Conservation (phyloP, 2,888 invertebrate genomes). For the Trissolcus japonicus region DNA sequence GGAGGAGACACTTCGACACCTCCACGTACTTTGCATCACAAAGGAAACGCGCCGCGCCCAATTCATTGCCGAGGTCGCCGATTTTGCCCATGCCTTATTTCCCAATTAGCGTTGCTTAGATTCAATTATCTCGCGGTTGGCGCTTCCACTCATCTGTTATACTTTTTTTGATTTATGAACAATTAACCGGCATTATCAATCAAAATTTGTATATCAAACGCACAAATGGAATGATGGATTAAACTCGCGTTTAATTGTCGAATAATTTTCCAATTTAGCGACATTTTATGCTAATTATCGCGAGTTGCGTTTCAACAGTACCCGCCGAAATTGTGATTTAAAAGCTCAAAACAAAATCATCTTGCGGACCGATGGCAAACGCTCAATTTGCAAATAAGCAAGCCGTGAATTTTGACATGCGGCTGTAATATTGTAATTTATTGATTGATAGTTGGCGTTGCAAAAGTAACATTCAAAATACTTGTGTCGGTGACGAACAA, state of each 20-base stretch:
- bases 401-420: neutral
- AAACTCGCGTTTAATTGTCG: conserved; percentile 17
- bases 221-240: conserved; percentile 35
- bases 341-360: neutral
- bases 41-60: conserved; percentile 70
- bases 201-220: conserved; percentile 14
- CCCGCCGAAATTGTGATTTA: neutral
- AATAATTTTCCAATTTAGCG: conserved; percentile 14
- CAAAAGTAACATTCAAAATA: conserved; percentile 12
- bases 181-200: conserved; percentile 31
- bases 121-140: conserved; percentile 22
- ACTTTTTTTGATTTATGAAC: conserved; percentile 24
- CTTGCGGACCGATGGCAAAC: neutral
- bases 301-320: too few relatives aligned
- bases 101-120: conserved; percentile 47
- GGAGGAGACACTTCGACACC: conserved; percentile 61
- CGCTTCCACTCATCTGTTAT: conserved; percentile 10
- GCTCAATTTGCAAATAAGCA: conserved; percentile 19
- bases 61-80: conserved; percentile 62
- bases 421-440: conserved; percentile 42
- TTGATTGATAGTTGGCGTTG: conserved; percentile 45
- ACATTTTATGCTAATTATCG: conserved; percentile 21
- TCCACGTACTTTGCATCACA: conserved; percentile 69
- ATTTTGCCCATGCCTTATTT: conserved; percentile 36
- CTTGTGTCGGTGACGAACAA: neutral